phyloP scores from a whole-genome alignment of 2,113 vertebrate genomes.

The Gymnobelideus leadbeateri region DNA sequence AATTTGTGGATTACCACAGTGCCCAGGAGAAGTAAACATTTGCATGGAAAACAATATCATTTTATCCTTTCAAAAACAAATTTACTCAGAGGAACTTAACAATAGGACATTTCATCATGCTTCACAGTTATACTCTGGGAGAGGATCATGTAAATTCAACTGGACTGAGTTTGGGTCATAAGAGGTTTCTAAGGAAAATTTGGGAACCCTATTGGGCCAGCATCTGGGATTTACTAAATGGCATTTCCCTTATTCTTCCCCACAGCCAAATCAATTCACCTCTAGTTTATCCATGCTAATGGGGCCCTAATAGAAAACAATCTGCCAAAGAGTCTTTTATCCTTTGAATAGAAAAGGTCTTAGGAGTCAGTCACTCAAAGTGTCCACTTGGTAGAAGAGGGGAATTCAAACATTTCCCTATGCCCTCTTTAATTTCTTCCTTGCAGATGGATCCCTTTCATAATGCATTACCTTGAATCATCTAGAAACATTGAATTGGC shows the following conservation, averaged over 20 bases:
- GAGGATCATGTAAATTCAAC: neutral
- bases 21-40: slow-evolving; percentile 40
- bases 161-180: neutral
- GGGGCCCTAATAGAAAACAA: neutral
- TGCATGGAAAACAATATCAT: slow-evolving; percentile 25
- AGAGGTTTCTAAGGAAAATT: slow-evolving; percentile 22
- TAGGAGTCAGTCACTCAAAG: neutral
- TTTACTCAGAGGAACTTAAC: slow-evolving; percentile 34
- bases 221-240: slow-evolving; percentile 22
- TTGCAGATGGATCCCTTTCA: neutral
- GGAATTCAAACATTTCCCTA: neutral
- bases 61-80: slow-evolving; percentile 25
- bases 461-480: neutral
- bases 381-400: neutral
- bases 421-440: neutral
- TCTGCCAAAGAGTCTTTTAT: neutral
- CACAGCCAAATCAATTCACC: neutral
- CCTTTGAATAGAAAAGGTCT: neutral
- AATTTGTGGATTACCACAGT: slow-evolving; percentile 18
- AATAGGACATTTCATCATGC: neutral
- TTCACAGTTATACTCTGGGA: neutral
- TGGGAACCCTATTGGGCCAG: neutral
- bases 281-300: neutral
- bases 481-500: too few relatives aligned
- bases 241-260: neutral